phyloP scores from a whole-genome alignment of 2,797 vertebrate genomes.

The Chaetophractus vellerosus region DNA sequence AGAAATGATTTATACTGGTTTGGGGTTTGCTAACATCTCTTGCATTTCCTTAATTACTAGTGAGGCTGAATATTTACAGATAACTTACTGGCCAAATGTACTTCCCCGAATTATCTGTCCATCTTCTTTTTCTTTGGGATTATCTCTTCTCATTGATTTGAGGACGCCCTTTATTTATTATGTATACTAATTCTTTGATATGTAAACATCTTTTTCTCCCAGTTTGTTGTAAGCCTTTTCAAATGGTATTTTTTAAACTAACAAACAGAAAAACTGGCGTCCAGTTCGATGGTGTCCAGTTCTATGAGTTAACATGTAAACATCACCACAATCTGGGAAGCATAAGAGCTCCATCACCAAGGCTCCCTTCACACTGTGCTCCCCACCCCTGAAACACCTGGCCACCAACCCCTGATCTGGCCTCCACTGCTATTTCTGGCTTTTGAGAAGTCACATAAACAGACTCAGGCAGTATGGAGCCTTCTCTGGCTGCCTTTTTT shows the following conservation, averaged over 20 bases:
- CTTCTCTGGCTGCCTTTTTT: not conserved
- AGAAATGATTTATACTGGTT: not conserved
- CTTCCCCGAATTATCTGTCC: not conserved
- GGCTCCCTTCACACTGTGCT: not conserved
- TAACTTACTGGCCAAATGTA: not conserved
- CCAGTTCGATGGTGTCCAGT: not conserved
- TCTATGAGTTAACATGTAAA: not conserved
- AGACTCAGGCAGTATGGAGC: not conserved
- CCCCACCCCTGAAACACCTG: not conserved
- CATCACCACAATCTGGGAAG: not conserved
- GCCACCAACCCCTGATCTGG: not conserved
- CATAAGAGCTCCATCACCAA: not conserved
- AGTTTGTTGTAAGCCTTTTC: not conserved
- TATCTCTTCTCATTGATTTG: conserved; percentile 27
- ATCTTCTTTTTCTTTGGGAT: not conserved
- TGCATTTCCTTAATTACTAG: not conserved
- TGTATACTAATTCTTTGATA: not conserved
- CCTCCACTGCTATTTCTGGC: not conserved
- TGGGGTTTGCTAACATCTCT: not conserved
- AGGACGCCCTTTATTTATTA: not conserved
- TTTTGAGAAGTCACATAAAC: not conserved
- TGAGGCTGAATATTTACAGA: not conserved
- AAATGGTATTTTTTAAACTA: conserved; percentile 2
- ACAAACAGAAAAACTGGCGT: not conserved
- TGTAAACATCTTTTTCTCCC: conserved; percentile 26